These are phyloP conservation scores for Arenicola marina DNA, from an alignment of 2,888 invertebrate species.

Conservation along the genomic window DNA sequence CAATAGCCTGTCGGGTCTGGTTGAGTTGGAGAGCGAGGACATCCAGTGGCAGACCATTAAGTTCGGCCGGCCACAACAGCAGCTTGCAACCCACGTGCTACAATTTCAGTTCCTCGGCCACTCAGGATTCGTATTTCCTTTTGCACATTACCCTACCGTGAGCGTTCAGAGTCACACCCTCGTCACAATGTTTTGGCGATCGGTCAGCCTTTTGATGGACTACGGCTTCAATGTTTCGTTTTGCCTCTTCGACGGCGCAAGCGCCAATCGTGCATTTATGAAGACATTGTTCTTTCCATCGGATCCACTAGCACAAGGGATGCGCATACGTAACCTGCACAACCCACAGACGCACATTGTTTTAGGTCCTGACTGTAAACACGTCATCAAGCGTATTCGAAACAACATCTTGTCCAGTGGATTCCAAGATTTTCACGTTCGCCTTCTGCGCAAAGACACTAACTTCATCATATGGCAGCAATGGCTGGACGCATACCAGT, in stretches of 20 bases:
- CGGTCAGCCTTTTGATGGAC: neutral
- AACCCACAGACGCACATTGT: too few relatives aligned
- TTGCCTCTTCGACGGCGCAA: neutral
- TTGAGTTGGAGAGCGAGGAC: neutral
- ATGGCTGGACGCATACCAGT: neutral
- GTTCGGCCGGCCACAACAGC: neutral
- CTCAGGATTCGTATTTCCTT: neutral
- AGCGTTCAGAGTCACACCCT: neutral
- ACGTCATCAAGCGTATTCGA: neutral
- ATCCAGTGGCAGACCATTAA: neutral
- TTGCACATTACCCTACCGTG: neutral
- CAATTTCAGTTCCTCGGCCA: neutral
- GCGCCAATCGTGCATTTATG: neutral
- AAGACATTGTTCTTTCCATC: neutral
- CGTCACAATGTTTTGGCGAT: neutral
- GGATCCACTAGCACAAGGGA: neutral
- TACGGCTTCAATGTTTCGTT: neutral
- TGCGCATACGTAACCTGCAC: neutral
- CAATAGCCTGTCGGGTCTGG: neutral
- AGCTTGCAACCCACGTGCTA: neutral
- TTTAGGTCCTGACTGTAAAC: too few relatives aligned
- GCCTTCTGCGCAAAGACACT: neutral
- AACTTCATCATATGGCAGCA: neutral
- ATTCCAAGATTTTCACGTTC: neutral
- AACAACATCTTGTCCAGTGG: neutral